phyloP scores from a whole-genome alignment of 2,888 invertebrate genomes.

The Hedychridium roseum region DNA sequence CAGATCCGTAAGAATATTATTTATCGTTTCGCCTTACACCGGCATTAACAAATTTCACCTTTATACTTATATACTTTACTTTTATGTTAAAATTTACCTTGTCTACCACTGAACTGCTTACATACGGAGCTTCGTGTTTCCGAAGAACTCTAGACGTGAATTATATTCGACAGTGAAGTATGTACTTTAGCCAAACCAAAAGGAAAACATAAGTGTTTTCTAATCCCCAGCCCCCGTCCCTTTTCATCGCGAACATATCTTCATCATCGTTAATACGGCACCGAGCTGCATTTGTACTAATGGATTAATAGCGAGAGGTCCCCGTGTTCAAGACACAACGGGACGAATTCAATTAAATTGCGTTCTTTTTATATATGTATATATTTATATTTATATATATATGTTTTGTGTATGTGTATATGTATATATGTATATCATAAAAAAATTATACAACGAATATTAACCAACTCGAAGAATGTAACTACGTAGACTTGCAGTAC shows the following conservation, averaged over 20 bases:
- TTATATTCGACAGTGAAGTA: slow-evolving; percentile 16
- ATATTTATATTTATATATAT: slow-evolving; percentile 29
- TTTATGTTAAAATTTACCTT: slow-evolving; percentile 11
- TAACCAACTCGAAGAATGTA: slow-evolving; percentile 43
- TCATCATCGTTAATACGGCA: slow-evolving; percentile 17
- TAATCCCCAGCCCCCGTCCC: slow-evolving; percentile 6
- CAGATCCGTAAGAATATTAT: slow-evolving; percentile 28
- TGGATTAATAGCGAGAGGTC: slow-evolving; percentile 27
- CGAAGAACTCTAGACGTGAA: slow-evolving; percentile 20
- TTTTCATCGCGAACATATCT: slow-evolving; percentile 16
- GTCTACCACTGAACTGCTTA: slow-evolving; percentile 21
- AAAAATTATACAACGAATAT: slow-evolving; percentile 50
- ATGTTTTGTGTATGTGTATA: slow-evolving; percentile 29
- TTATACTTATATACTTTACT: slow-evolving; percentile 1
- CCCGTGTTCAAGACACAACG: slow-evolving; percentile 10
- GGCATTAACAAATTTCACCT: slow-evolving; percentile 1
- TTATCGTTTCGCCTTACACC: slow-evolving; percentile 2
- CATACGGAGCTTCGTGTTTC: slow-evolving; percentile 19
- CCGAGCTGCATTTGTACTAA: slow-evolving; percentile 42
- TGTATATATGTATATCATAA: slow-evolving; percentile 46
- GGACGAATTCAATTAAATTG: not conserved
- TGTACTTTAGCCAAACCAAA: slow-evolving; percentile 12
- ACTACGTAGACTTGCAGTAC: slow-evolving; percentile 27
- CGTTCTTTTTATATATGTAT: slow-evolving; percentile 6
- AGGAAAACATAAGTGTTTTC: slow-evolving; percentile 2